These are phyloP conservation scores for Geotrypetes seraphini DNA, from an alignment of 2,797 vertebrate species.

Conservation along the genomic window DNA sequence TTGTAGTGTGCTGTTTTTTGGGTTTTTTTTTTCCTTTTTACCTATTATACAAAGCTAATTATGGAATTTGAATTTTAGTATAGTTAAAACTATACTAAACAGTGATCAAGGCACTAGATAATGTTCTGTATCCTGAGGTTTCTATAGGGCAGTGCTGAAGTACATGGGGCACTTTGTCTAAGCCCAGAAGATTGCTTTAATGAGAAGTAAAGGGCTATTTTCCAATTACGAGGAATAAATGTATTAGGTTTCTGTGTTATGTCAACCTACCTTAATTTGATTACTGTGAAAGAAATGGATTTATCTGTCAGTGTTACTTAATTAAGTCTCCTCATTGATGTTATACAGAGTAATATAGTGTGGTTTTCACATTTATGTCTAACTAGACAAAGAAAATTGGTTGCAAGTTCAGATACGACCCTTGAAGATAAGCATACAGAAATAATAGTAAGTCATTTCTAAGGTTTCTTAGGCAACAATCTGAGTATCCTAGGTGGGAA, in stretches of 20 bases:
- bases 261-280: conserved; percentile 88
- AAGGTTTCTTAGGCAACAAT: conserved; percentile 8
- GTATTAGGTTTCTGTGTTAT: conserved; percentile 85
- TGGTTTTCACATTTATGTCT: conserved; percentile 50
- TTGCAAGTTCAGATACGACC: conserved; percentile 35
- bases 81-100: conserved; percentile 30
- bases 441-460: conserved; percentile 10
- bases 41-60: too few relatives aligned
- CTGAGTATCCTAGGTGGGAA: neutral
- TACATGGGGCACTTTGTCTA: conserved; percentile 48
- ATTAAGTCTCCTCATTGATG: conserved; percentile 82
- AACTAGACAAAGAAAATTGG: conserved; percentile 44
- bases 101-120: conserved; percentile 40
- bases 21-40: too few relatives aligned
- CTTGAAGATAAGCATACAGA: conserved; percentile 15
- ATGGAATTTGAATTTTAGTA: conserved; percentile 32
- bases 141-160: conserved; percentile 41
- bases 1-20: too few relatives aligned
- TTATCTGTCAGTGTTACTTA: conserved; percentile 92
- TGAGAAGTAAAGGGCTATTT: conserved; percentile 66
- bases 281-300: conserved; percentile 85
- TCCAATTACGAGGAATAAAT: conserved; percentile 71
- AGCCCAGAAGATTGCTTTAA: conserved; percentile 57
- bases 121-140: conserved; percentile 43
- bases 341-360: conserved; percentile 58